A percentile compares a stretch with the other conserved stretches of the same genome.
Evolutionary conservation across 1,140 invertebrate species (phyloP).

Genomic region (Triops longicaudatus): DNA sequence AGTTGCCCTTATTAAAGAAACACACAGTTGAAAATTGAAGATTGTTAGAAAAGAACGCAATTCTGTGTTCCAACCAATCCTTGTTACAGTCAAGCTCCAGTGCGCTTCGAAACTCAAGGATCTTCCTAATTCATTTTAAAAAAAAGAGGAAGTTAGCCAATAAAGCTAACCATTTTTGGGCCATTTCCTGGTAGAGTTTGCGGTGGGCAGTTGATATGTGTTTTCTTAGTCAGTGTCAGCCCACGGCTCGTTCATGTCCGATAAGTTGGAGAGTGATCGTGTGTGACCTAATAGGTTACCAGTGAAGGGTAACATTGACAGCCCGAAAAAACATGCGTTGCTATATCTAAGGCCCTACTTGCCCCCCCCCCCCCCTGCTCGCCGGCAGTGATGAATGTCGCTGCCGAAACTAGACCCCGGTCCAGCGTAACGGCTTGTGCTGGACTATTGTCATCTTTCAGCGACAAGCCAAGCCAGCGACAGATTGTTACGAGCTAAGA

Average conservation of each 20-base stretch:
- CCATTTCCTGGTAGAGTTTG: neutral
- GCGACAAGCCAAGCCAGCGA: neutral
- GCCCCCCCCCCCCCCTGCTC: neutral
- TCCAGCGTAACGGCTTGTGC: constrained; percentile 1
- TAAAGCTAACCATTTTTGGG: neutral
- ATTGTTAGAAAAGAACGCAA: neutral
- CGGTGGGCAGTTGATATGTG: neutral
- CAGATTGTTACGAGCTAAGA: neutral
- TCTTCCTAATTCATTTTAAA: neutral
- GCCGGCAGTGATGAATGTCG: neutral
- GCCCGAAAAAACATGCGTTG: neutral
- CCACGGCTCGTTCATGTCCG: neutral
- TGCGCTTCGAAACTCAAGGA: neutral
- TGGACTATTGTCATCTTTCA: neutral
- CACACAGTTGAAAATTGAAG: too few relatives aligned
- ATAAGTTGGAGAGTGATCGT: neutral
- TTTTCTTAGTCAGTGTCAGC: neutral
- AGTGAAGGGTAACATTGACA: neutral
- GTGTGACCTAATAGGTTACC: neutral
- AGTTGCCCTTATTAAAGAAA: neutral
- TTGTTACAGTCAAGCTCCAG: neutral
- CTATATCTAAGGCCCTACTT: neutral
- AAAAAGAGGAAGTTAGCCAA: neutral
- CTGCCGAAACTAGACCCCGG: neutral
- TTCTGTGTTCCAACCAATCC: neutral